These are phyloP conservation scores for Laspeyria flexula DNA, from an alignment of 2,888 invertebrate genomes.

Conservation along the genomic window DNA sequence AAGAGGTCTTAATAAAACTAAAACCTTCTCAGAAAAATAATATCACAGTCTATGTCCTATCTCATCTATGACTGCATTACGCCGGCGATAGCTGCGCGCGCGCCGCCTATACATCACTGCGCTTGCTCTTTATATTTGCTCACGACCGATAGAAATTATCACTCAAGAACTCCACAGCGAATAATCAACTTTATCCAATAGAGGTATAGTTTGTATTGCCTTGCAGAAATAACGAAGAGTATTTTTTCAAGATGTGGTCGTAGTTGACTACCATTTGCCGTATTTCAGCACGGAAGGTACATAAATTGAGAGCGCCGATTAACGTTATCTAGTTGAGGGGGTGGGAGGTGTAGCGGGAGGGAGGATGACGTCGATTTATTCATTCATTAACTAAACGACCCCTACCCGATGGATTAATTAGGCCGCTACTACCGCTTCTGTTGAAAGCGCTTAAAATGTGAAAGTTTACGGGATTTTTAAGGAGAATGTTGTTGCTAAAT, in stretches of 20 bases:
- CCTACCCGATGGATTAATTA: constrained; percentile 71
- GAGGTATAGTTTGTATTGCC: constrained; percentile 35
- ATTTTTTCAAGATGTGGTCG: constrained; percentile 49
- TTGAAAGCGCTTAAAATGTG: constrained; percentile 34
- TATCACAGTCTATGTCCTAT: constrained; percentile 29
- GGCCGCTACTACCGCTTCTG: constrained; percentile 59
- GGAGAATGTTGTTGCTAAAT: constrained; percentile 28
- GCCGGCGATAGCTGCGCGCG: constrained; percentile 47
- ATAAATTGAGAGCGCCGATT: constrained; percentile 75
- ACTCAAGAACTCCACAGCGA: constrained; percentile 24
- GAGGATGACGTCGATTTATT: constrained; percentile 72
- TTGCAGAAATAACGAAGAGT: constrained; percentile 10
- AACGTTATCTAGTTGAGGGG: constrained; percentile 73
- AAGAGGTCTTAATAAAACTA: too few species aligned
- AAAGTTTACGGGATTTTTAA: constrained; percentile 36
- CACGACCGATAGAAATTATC: constrained; percentile 72
- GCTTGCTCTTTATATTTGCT: constrained; percentile 74
- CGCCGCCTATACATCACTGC: constrained; percentile 77
- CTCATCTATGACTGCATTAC: constrained; percentile 64
- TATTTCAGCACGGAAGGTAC: constrained; percentile 65
- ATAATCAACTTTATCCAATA: constrained; percentile 36
- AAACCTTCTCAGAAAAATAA: too few species aligned
- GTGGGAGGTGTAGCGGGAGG: constrained; percentile 49
- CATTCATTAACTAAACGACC: constrained; percentile 79
- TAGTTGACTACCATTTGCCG: constrained; percentile 62